Evolutionary conservation across 1,140 invertebrate species (phyloP).

Genomic region (Mercenaria mercenaria): DNA sequence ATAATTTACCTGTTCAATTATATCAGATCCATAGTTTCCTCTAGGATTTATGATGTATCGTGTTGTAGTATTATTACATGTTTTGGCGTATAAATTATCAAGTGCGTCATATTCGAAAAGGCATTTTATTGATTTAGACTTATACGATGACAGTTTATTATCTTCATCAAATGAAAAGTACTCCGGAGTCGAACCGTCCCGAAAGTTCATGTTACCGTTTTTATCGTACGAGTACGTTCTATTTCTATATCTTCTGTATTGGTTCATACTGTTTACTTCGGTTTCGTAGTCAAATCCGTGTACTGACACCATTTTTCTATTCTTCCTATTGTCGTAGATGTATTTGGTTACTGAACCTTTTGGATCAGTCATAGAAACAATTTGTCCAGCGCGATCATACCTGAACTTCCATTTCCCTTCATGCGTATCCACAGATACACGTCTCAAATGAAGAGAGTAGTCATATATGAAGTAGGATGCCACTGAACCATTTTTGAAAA

Average conservation of each 20-base stretch:
- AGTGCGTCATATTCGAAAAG: conserved; percentile 7
- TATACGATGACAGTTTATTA: not conserved
- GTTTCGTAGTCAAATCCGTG: not conserved
- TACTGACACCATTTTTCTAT: conserved; percentile 1
- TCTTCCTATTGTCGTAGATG: conserved; percentile 18
- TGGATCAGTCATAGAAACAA: not conserved
- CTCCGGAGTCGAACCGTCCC: not conserved
- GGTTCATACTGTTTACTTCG: conserved; percentile 22
- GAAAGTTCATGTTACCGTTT: conserved; percentile 19
- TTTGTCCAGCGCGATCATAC: conserved; percentile 28
- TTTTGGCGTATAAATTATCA: not conserved
- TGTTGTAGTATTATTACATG: not conserved
- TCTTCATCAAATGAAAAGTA: conserved; percentile 15
- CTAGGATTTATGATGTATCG: not conserved
- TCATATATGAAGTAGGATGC: conserved; percentile 20
- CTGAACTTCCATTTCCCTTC: conserved; percentile 25
- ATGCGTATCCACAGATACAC: not conserved
- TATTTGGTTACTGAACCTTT: not conserved
- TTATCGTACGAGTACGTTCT: not conserved
- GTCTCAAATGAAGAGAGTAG: not conserved
- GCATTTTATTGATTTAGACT: not conserved
- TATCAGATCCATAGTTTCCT: conserved; percentile 6
- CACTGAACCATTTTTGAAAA: not conserved
- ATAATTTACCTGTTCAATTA: conserved; percentile 18
- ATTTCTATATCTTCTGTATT: not conserved